Conservation (phyloP, 37 sponge, comb jelly and placozoan species). For the Dysidea cf. avara region DNA sequence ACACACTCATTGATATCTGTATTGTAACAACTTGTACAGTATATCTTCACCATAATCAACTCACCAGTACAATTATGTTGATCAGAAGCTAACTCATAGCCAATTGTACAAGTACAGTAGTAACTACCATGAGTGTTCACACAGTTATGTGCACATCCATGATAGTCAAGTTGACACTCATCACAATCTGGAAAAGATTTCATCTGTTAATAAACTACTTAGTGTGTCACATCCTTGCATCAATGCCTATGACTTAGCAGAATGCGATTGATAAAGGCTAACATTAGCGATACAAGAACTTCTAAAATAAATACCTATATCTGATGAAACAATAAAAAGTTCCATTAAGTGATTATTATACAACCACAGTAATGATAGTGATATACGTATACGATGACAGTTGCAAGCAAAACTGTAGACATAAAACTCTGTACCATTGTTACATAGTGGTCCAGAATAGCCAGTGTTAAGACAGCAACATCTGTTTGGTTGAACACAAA, state of each 20-base stretch:
- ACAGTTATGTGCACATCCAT: slow-evolving; percentile 14
- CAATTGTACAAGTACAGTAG: slow-evolving; percentile 10
- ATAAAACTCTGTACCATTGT: background rate
- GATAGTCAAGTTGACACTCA: slow-evolving; percentile 1
- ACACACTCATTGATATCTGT: slow-evolving; percentile 10
- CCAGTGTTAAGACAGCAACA: too few relatives aligned
- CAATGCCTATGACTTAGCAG: too few relatives aligned
- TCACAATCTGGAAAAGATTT: background rate
- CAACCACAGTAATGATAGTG: background rate
- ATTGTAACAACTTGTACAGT: too few relatives aligned
- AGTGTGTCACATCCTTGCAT: background rate
- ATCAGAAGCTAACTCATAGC: slow-evolving; percentile 4
- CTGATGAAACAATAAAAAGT: too few relatives aligned
- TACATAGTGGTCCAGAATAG: too few relatives aligned
- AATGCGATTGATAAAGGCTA: too few relatives aligned
- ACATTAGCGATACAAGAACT: too few relatives aligned
- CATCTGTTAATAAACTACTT: background rate
- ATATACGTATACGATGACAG: background rate
- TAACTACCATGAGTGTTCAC: slow-evolving; percentile 1
- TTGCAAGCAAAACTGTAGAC: background rate
- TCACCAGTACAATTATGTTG: background rate
- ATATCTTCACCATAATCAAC: too few relatives aligned
- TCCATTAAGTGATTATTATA: too few relatives aligned
- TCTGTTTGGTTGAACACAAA: too few relatives aligned
- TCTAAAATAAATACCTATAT: too few relatives aligned